These are phyloP conservation scores for Hoplostethus mediterraneus DNA, from an alignment of 2,797 vertebrate genomes.

Conservation along the genomic window DNA sequence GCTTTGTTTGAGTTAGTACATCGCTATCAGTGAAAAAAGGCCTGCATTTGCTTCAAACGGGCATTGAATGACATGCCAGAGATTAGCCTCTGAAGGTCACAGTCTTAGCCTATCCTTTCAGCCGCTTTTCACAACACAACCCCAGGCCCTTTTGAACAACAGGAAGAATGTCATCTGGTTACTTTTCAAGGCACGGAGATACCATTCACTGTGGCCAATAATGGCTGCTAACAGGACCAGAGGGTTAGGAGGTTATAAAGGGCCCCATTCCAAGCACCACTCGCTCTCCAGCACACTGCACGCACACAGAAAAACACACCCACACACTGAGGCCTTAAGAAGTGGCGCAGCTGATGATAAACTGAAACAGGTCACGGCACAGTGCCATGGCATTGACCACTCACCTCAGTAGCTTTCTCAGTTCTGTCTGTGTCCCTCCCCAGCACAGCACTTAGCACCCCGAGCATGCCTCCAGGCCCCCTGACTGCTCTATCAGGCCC, in stretches of 20 bases:
- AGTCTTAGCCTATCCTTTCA: conserved; percentile 78
- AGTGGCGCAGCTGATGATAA: conserved; percentile 65
- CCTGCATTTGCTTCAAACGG: conserved; percentile 72
- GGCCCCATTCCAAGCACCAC: conserved; percentile 74
- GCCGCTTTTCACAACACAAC: conserved; percentile 81
- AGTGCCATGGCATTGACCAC: conserved; percentile 57
- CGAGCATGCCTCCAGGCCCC: conserved; percentile 26
- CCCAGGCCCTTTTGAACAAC: conserved; percentile 79
- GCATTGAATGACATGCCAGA: conserved; percentile 80
- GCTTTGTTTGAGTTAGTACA: conserved; percentile 51
- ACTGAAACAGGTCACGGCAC: conserved; percentile 66
- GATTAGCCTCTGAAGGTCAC: conserved; percentile 82
- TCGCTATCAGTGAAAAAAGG: conserved; percentile 67
- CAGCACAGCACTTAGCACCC: conserved; percentile 44
- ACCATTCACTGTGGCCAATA: conserved; percentile 82
- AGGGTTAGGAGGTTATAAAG: conserved; percentile 82
- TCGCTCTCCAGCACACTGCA: conserved; percentile 65
- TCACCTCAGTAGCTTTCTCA: conserved; percentile 49
- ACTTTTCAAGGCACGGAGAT: conserved; percentile 83
- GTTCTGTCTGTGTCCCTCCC: conserved; percentile 40
- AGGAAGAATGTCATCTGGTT: conserved; percentile 86
- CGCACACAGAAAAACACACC: conserved; percentile 64
- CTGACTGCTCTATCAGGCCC: conserved; percentile 14
- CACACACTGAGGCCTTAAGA: conserved; percentile 71
- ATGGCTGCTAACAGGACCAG: conserved; percentile 83